A percentile compares a stretch with the other conserved stretches of the same genome.
phyloP scores from a whole-genome alignment of 2,113 vertebrate genomes.

The Phalacrocorax aristotelis region DNA sequence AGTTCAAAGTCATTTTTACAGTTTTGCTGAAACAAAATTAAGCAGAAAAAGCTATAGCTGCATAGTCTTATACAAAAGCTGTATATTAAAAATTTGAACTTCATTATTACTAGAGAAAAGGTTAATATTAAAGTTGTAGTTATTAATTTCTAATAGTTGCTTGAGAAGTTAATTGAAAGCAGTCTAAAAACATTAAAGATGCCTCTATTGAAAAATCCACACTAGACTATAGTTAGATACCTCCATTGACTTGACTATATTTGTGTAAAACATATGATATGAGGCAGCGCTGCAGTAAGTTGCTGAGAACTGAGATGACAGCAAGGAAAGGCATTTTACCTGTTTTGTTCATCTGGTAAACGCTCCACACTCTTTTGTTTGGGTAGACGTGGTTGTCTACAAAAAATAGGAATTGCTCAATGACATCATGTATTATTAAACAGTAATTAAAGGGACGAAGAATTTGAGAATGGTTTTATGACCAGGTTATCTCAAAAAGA shows the following conservation, averaged over 20 bases:
- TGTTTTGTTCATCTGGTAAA: conserved; percentile 80
- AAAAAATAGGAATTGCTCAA: background rate
- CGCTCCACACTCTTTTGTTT: conserved; percentile 82
- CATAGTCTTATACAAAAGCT: background rate
- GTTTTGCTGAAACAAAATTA: background rate
- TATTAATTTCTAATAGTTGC: background rate
- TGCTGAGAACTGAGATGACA: background rate
- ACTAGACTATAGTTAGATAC: background rate
- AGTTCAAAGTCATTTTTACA: background rate
- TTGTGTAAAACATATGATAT: background rate
- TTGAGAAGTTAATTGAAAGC: background rate
- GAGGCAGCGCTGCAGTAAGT: background rate
- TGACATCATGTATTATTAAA: background rate
- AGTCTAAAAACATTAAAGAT: background rate
- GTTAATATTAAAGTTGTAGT: background rate
- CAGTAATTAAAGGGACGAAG: background rate
- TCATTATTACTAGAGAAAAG: background rate
- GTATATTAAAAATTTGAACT: background rate
- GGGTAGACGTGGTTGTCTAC: conserved; percentile 82
- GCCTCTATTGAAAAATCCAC: background rate
- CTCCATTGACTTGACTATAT: background rate
- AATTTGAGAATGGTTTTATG: background rate
- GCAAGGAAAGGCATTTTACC: conserved; percentile 70
- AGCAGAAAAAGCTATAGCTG: background rate
- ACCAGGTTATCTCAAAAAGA: background rate